Percentiles rank a stretch among this genome's conserved stretches.
These are phyloP conservation scores for Porphyrio hochstetteri DNA, from an alignment of 2,113 vertebrate genomes.

Conservation along the genomic window DNA sequence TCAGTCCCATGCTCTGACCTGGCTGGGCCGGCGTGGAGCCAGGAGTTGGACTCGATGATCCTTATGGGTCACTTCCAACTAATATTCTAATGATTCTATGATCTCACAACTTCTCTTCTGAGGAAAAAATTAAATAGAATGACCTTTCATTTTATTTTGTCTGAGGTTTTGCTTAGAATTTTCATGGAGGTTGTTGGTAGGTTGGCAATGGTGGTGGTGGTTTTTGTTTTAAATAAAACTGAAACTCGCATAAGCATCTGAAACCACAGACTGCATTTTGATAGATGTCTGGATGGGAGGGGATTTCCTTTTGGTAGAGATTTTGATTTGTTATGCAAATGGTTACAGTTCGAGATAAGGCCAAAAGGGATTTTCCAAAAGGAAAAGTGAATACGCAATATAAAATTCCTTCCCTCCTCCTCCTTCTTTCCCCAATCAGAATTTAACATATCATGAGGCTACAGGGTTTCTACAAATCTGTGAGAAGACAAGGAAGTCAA, in stretches of 20 bases:
- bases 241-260: neutral
- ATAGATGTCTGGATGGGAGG: neutral
- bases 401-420: neutral
- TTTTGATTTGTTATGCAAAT: neutral
- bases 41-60: no score
- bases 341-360: neutral
- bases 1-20: no score
- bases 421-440: neutral
- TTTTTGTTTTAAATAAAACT: neutral
- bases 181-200: neutral
- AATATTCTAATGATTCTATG: no score
- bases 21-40: no score
- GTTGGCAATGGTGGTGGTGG: neutral
- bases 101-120: neutral
- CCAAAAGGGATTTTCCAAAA: neutral
- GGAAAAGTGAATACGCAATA: neutral
- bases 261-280: neutral
- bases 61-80: no score
- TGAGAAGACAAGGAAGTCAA: neutral
- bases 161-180: neutral
- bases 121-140: neutral
- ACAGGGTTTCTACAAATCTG: neutral
- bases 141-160: neutral
- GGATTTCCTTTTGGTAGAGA: neutral
- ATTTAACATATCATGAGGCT: neutral